Base-by-base conservation (phyloP, 1,140 invertebrate species). In the Brachionus koreanus region DNA sequence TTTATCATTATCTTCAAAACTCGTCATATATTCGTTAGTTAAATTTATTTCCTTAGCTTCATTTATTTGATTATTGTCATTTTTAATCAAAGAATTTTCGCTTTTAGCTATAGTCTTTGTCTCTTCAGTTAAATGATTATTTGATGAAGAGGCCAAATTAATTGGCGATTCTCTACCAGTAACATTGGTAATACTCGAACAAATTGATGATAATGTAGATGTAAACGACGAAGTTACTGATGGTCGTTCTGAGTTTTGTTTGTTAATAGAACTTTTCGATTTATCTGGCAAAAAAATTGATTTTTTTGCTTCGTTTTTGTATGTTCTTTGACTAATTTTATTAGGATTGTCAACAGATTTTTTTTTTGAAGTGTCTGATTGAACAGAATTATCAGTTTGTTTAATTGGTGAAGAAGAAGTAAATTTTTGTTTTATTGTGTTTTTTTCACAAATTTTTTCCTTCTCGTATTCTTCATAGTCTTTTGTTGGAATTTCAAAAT, bases 111-210 rank as follows among this genome's bases (percentile, higher is more conserved):
- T n/a, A n/a, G 6, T 49, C 4, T 23, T 25, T 1, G 19, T 29
- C 9, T 25, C 29, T 29, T 43, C 43, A n/a, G 43, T 12, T 33
- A 46, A 7, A 3, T 35, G 23, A 13, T 74, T 43, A 25, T 33
- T 5, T n/a, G 7, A 42, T 16, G 67, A 72, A 25, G 69, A 23
- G 0, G 39, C 7, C 39, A 49, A 46, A 29, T 49, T 42, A 16
- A 25, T 12, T 7, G 42, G 42, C 9, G 69, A 74, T 2, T 25
- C 43, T 25, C 69, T 10, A 1, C 12, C 19, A 42, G 69, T 74
- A 16, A 74, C 69, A 46, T 74, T 74, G 7, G 69, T 74, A 12
- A 74, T 74, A 29, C 69, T 74, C 12, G 69, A 74, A 74, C 69
- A 46, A 35, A 74, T 46, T 25, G 69, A 74, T 5, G 69, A 74